phyloP scores from a whole-genome alignment of 2,113 vertebrate genomes.

The Eolophus roseicapilla region DNA sequence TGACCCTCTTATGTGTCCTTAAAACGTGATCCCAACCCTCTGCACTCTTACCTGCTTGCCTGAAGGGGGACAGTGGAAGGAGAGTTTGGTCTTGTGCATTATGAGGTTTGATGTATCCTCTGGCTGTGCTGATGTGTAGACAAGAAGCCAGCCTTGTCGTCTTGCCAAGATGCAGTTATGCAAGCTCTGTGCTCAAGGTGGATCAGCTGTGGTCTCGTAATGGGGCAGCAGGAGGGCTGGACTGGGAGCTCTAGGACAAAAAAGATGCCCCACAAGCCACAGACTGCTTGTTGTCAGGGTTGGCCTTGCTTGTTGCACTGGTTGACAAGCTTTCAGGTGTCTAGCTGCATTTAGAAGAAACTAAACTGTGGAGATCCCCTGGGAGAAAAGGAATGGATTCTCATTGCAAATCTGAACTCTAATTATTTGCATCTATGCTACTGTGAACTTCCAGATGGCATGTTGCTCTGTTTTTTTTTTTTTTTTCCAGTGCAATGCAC shows the following conservation, averaged over 20 bases:
- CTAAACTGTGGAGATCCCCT: neutral
- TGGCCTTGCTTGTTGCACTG: neutral
- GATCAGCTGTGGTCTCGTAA: fast-evolving
- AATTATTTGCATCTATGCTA: conserved; percentile 21
- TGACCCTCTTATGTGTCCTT: neutral
- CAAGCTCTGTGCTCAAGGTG: neutral
- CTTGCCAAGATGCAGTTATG: neutral
- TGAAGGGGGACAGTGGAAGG: neutral
- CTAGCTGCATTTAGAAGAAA: neutral
- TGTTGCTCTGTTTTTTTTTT: neutral
- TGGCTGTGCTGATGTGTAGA: neutral
- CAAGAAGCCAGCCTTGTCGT: neutral
- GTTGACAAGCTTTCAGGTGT: neutral
- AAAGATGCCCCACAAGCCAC: neutral
- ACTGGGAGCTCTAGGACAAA: neutral
- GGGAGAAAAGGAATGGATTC: neutral
- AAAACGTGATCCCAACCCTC: neutral
- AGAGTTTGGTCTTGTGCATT: fast-evolving
- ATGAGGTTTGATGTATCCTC: neutral
- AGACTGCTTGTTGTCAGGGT: neutral
- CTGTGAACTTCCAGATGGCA: conserved; percentile 45
- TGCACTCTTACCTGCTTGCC: neutral
- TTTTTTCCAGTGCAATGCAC: neutral
- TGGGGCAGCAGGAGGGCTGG: neutral
- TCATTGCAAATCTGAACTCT: neutral